Evolutionary conservation across 2,797 vertebrate species (phyloP), one percentile per base, ranked within the genome.

Genomic region (Xenops minutus): DNA sequence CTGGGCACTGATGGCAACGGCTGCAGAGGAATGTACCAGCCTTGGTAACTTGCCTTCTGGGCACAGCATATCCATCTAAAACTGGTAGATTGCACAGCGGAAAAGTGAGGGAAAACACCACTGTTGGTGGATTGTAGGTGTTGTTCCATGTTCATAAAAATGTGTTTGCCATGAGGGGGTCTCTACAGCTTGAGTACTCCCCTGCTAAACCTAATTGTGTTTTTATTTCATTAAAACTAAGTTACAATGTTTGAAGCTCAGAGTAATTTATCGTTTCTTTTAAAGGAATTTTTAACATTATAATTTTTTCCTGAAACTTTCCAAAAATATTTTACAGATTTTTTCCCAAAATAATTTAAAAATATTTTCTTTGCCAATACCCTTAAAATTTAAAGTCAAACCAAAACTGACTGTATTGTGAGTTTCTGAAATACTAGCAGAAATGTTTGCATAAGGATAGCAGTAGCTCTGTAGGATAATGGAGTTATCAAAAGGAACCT

Each of bases 61-160:
- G 58, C 51, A 37, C 27, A 34, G 19, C 29, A 46, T 19, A 59
- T 72, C 67, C 75, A 55, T 80, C 61, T 76, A 37, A 68, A 81
- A 56, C 17, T 52, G 43, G 44, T 26, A 17, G 10, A 41, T 30
- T 17, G 36, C 7, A 39, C 5, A 52, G 46, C 62, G n/a, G 49
- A 56, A 69, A 91, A 77, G 7, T 32, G 17, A 10, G 7, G 10
- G 12, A 68, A 58, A 21, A 4, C 2, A 29, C 2, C 3, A 22
- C n/a, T 74, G 13, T 0, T 66, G 37, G 26, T 30, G 62, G 61
- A 10, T 6, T 1, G 0, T 14, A 55, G 23, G 36, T 3, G 1
- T 43, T 49, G 48, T 17, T 72, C 36, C 43, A 17, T 4, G 15
- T 10, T 73, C 1, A 0, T 36, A 62, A 23, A 72, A 78, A 23